Evolutionary conservation across 2,888 invertebrate genomes (phyloP).

Genomic region (Agrotis puta): DNA sequence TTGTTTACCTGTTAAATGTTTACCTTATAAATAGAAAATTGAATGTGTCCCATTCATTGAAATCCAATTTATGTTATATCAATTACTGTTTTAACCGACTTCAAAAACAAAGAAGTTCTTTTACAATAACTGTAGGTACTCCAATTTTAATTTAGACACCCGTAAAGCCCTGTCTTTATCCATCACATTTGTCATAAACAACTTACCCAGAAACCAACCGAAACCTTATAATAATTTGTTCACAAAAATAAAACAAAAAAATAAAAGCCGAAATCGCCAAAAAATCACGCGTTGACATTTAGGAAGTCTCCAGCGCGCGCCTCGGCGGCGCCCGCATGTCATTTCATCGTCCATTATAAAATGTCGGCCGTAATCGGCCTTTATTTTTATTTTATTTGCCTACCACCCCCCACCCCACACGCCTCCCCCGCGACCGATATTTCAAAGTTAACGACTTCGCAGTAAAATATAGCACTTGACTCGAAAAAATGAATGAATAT

Average conservation of each 20-base stretch:
- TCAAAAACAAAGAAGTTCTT: too few relatives aligned
- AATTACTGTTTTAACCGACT: too few relatives aligned
- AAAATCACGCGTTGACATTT: constrained; percentile 67
- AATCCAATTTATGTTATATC: too few relatives aligned
- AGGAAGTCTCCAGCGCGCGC: constrained; percentile 72
- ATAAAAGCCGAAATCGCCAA: constrained; percentile 53
- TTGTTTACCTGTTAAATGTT: background rate
- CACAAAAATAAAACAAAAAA: constrained; percentile 48
- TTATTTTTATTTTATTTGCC: constrained; percentile 90
- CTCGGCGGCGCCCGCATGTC: constrained; percentile 89
- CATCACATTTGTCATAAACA: constrained; percentile 22
- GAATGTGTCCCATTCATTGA: background rate
- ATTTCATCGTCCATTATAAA: constrained; percentile 90
- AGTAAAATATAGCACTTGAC: constrained; percentile 88
- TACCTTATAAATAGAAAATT: background rate
- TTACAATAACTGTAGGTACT: background rate
- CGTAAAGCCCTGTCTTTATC: background rate
- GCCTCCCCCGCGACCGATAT: constrained; percentile 82
- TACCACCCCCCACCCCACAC: constrained; percentile 71
- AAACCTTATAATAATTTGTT: constrained; percentile 57
- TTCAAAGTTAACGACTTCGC: constrained; percentile 90
- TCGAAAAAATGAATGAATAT: constrained; percentile 84
- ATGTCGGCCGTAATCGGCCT: constrained; percentile 89
- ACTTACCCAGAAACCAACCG: constrained; percentile 19
- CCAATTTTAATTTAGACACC: background rate